Evolutionary conservation across 2,113 vertebrate genomes (phyloP).

Genomic region (Eulacestoma nigropectus): DNA sequence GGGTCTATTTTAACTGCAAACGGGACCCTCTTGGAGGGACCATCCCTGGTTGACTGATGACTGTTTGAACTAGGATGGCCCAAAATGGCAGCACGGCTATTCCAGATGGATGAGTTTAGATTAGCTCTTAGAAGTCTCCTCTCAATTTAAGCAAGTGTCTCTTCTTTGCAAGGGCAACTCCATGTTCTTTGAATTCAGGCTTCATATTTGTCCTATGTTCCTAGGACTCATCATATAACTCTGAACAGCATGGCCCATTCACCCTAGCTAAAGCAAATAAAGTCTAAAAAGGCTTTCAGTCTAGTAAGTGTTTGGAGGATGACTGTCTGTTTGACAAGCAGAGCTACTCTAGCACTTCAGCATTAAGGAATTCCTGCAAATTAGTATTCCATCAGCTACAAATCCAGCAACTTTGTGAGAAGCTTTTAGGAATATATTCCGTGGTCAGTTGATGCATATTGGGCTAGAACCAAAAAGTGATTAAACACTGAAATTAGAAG

Average conservation of each 20-base stretch:
- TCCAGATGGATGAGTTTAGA: background rate
- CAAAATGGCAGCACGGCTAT: background rate
- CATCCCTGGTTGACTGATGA: background rate
- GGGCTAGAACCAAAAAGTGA: slow-evolving; percentile 45
- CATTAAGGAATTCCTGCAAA: slow-evolving; percentile 59
- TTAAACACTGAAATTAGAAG: slow-evolving; percentile 47
- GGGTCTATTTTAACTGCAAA: background rate
- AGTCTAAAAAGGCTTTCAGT: slow-evolving; percentile 11
- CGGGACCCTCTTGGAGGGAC: fast-evolving
- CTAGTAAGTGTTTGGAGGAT: background rate
- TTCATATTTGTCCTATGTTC: background rate
- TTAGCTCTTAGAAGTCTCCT: background rate
- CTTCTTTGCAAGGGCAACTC: background rate
- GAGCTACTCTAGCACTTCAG: slow-evolving; percentile 11
- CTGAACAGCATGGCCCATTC: background rate
- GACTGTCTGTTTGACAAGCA: background rate
- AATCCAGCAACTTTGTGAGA: slow-evolving; percentile 26
- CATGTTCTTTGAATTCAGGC: background rate
- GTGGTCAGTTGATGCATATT: slow-evolving; percentile 43
- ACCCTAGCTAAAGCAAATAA: background rate
- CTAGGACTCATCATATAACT: background rate
- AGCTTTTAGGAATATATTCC: slow-evolving; percentile 41
- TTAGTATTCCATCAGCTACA: slow-evolving; percentile 40
- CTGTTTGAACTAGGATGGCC: background rate
- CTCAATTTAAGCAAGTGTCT: background rate